phyloP scores from a whole-genome alignment of 2,888 invertebrate species.

The Dermolepida albohirtum region DNA sequence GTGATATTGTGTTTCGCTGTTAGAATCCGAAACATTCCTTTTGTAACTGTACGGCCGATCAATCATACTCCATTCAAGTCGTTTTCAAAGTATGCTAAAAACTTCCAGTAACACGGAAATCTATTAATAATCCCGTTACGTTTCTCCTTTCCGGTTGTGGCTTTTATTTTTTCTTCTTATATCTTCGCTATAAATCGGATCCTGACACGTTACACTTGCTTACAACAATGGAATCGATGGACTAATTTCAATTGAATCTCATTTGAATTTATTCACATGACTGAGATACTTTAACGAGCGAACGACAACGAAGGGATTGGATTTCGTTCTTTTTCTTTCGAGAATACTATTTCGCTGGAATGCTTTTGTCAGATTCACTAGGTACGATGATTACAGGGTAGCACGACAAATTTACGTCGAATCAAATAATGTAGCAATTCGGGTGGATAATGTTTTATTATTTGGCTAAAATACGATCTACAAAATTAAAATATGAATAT shows the following conservation, averaged over 20 bases:
- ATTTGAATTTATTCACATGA: conserved; percentile 21
- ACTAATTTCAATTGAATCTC: conserved; percentile 27
- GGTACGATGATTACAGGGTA: conserved; percentile 5
- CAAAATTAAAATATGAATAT: no score
- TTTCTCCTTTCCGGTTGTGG: conserved; percentile 18
- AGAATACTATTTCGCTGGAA: not conserved
- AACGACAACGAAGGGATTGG: not conserved
- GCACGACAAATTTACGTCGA: conserved; percentile 5
- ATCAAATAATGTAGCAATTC: no score
- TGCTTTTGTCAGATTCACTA: conserved; percentile 6
- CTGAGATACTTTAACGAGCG: conserved; percentile 11
- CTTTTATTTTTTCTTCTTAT: conserved; percentile 1
- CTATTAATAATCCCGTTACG: conserved; percentile 38
- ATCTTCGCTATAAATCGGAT: conserved; percentile 20
- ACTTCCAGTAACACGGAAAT: conserved; percentile 38
- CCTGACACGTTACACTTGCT: conserved; percentile 24
- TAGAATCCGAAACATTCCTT: conserved; percentile 26
- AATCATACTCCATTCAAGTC: conserved; percentile 23
- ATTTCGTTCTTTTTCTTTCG: conserved; percentile 3
- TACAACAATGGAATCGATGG: conserved; percentile 15
- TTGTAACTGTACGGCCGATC: conserved; percentile 36
- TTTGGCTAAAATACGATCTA: no score
- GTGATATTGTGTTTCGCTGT: conserved; percentile 15
- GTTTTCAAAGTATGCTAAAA: conserved; percentile 27
- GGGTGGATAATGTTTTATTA: no score